Percentiles rank a stretch among this genome's conserved stretches.
Conservation (phyloP, 2,888 invertebrate species). For the Minunthozetes semirufus region DNA sequence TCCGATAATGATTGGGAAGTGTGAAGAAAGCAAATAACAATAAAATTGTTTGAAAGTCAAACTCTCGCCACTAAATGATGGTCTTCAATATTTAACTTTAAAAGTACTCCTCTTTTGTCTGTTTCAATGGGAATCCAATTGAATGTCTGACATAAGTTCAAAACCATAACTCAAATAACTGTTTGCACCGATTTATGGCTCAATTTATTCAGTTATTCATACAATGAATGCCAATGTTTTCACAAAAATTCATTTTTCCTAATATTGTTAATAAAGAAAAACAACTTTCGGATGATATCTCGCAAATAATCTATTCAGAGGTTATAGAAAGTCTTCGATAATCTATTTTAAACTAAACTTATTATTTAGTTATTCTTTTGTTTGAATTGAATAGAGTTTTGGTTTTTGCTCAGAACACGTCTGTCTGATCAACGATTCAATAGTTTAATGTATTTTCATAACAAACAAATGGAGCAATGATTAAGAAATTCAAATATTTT, state of each 20-base stretch:
- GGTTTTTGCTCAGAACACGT: not conserved
- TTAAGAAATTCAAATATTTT: slow-evolving; percentile 32
- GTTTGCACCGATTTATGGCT: no score
- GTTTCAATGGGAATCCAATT: no score
- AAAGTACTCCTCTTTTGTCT: no score
- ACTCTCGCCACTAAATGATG: not conserved
- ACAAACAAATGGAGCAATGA: slow-evolving; percentile 28
- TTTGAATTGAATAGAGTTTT: not conserved
- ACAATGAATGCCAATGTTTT: no score
- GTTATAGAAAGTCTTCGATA: not conserved
- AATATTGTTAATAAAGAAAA: no score
- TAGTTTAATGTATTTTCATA: not conserved
- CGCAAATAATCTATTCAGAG: no score
- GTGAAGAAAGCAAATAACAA: not conserved
- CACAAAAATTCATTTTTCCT: no score
- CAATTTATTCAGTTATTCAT: no score
- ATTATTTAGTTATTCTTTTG: slow-evolving; percentile 13
- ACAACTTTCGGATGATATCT: no score
- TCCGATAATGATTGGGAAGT: not conserved
- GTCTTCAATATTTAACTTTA: not conserved
- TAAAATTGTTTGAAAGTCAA: not conserved
- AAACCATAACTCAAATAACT: no score
- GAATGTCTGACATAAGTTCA: no score
- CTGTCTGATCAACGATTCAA: not conserved
- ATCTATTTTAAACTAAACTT: not conserved